A percentile compares a stretch with the other conserved stretches of the same genome.
phyloP scores from a whole-genome alignment of 1,140 invertebrate species.

The Latrodectus geometricus region DNA sequence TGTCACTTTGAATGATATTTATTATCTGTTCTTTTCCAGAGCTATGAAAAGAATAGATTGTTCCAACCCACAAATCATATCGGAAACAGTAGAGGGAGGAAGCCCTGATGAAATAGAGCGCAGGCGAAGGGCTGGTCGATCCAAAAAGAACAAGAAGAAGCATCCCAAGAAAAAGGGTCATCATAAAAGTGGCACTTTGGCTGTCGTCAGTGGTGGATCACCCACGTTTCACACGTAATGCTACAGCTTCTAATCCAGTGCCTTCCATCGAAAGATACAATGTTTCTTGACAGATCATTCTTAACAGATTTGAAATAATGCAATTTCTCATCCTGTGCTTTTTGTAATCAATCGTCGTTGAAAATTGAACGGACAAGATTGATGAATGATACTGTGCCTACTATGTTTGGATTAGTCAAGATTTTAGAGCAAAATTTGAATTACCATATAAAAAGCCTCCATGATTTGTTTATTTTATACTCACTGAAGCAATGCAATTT shows the following conservation, averaged over 20 bases:
- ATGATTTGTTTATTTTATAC: too few relatives aligned
- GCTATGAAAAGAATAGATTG: conserved; percentile 70
- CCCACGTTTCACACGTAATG: conserved; percentile 46
- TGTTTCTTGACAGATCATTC: too few relatives aligned
- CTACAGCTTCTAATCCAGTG: neutral
- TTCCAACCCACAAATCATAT: conserved; percentile 69
- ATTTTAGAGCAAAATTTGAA: too few relatives aligned
- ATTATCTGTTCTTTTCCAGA: neutral
- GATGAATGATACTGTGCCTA: too few relatives aligned
- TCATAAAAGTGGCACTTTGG: conserved; percentile 39
- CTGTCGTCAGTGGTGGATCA: conserved; percentile 50
- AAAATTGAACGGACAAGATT: neutral
- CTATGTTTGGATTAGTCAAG: too few relatives aligned
- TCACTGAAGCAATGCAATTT: too few relatives aligned
- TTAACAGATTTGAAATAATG: neutral
- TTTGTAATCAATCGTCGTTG: neutral
- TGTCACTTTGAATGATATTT: too few relatives aligned
- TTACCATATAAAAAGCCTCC: too few relatives aligned
- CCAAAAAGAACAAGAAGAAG: conserved; percentile 55
- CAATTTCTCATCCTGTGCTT: neutral
- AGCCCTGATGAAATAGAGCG: conserved; percentile 29
- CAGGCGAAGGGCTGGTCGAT: conserved; percentile 38
- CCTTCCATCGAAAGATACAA: neutral
- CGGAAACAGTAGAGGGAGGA: conserved; percentile 49
- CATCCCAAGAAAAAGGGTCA: conserved; percentile 33